Conservation (phyloP, 2,113 vertebrate species). For the Electrona antarctica region DNA sequence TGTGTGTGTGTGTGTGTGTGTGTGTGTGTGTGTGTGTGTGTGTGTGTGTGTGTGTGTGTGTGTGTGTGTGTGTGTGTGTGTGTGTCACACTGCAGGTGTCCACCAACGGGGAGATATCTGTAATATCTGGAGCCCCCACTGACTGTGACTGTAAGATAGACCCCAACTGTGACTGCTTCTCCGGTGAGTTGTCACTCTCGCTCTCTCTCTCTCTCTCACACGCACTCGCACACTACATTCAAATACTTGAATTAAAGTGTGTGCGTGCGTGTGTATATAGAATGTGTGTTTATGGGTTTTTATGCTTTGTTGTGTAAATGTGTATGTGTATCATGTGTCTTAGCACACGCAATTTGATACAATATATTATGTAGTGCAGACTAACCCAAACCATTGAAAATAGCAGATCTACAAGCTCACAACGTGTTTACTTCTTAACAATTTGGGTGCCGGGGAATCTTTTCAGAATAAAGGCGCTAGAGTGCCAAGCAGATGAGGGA, state of each 20-base stretch:
- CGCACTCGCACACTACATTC: background rate
- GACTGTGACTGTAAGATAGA: conserved; percentile 99
- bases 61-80: conserved; percentile 13
- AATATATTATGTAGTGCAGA: too few relatives aligned
- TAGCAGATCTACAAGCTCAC: too few relatives aligned
- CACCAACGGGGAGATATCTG: conserved; percentile 93
- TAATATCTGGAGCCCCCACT: conserved; percentile 90
- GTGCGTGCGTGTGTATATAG: conserved; percentile 30
- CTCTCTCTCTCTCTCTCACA: background rate
- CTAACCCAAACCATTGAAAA: too few relatives aligned
- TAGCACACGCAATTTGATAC: too few relatives aligned
- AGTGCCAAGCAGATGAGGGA: too few relatives aligned
- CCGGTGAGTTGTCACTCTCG: conserved; percentile 79
- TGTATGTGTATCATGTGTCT: background rate
- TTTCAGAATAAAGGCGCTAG: too few relatives aligned
- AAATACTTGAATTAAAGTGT: too few relatives aligned
- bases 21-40: too few relatives aligned
- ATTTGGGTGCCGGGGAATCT: too few relatives aligned
- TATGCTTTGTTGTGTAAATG: background rate
- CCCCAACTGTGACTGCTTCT: conserved; percentile 97
- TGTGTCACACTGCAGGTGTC: conserved; percentile 80
- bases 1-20: too few relatives aligned
- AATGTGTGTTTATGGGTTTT: conserved; percentile 14
- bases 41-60: too few relatives aligned
- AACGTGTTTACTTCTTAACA: too few relatives aligned